Base-by-base conservation (phyloP, 2,113 vertebrate genomes). In the Microtus pennsylvanicus region DNA sequence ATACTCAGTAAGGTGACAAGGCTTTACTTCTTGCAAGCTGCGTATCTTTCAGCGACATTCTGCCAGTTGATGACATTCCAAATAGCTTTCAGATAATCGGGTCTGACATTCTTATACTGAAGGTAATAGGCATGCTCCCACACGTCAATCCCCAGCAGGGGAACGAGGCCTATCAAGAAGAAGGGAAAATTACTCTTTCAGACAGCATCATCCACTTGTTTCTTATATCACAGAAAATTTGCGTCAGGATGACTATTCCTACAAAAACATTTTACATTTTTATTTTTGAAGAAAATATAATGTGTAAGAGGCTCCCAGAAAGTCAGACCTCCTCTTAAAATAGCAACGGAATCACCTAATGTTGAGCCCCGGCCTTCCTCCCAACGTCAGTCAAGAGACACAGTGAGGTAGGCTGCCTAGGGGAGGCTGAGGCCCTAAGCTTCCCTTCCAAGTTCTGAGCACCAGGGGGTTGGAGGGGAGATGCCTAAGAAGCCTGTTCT, bases 61-160 rank as follows among this genome's bases (percentile, higher is more conserved):
- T 99, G 99, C 99, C 99, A 99, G 98, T 99, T 99, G 98, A 99
- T 98, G 50, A 99, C 99, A 87, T 99, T 99, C 99, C 99, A 99
- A 97, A 99, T 99, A 16, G 99, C 99, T 96, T 99, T 99, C 78
- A 99, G 99, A 81, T 99, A 99, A 97, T 99, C 99, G 1, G 99
- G 99, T 38, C 99, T 98, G 93, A 99, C 99, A 28, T 99, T 99
- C 98, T 99, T 99, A 98, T 99, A 99, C 93, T 99, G 99, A 90
- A 99, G 99, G 96, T 99, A 99, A 92, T 99, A 99, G 61, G 99
- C 99, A 63, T 99, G 99, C 95, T 99, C 99, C 99, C 99, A 99
- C 26, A 99, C 99, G 0, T 99, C 99, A 2, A 99, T 99, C 85
- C 99, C 99, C 50, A 99, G 98, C n/a, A 99, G 98, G 26, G 99